Percentiles rank a stretch among this genome's conserved stretches.
Evolutionary conservation across 2,113 vertebrate genomes (phyloP).

Genomic region (Menura novaehollandiae): DNA sequence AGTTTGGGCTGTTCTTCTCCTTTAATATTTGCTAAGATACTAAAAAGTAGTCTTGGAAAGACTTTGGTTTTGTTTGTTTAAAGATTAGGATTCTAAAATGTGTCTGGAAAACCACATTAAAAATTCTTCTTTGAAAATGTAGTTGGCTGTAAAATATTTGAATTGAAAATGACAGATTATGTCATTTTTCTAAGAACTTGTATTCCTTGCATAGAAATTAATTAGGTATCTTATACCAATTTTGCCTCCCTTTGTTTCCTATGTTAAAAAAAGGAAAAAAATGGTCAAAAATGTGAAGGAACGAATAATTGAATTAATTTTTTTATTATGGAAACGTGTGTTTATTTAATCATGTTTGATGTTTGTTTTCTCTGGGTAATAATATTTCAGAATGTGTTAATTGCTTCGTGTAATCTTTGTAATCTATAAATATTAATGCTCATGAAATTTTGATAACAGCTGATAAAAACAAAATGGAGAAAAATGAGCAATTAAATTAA

Average conservation of each 20-base stretch:
- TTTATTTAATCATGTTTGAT: neutral
- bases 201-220: neutral
- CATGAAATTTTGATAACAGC: neutral
- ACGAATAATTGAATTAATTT: neutral
- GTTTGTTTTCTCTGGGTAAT: neutral
- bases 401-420: conserved; percentile 36
- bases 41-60: neutral
- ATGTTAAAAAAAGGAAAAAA: neutral
- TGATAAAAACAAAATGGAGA: neutral
- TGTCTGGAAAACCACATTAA: neutral
- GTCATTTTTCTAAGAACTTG: neutral
- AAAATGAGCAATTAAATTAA: conserved; percentile 33
- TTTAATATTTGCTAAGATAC: neutral
- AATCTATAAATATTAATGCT: conserved; percentile 40
- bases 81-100: neutral
- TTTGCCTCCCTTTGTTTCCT: neutral
- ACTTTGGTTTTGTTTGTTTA: neutral
- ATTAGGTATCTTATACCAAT: neutral
- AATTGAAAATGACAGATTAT: neutral
- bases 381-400: conserved; percentile 26
- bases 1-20: neutral
- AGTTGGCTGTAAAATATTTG: neutral
- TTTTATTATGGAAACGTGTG: neutral
- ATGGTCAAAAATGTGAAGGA: neutral
- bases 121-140: neutral